Conservation (phyloP, 2,113 vertebrate species). For the Prunella fulvescens region DNA sequence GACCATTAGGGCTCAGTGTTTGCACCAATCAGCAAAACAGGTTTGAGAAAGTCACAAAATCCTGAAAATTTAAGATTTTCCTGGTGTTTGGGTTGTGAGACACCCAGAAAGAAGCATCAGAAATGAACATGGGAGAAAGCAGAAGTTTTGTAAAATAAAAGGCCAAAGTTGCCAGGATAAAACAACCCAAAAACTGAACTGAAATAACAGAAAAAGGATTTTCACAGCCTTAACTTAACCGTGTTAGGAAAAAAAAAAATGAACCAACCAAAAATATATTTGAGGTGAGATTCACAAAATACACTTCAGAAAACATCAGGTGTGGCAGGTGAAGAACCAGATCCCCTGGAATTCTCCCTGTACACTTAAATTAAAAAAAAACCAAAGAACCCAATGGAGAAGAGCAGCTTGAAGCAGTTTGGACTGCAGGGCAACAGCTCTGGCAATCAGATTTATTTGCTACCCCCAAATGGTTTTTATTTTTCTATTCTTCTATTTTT, state of each 20-base stretch:
- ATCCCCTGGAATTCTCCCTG: not conserved
- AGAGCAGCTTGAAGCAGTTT: not conserved
- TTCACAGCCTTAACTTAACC: not conserved
- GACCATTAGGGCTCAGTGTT: not conserved
- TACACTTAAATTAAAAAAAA: not conserved
- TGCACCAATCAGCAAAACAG: not conserved
- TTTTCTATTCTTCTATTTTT: no score
- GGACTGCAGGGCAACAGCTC: not conserved
- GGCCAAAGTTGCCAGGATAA: not conserved
- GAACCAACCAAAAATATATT: not conserved
- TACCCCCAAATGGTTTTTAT: not conserved
- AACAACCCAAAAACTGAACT: not conserved
- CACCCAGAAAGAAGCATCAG: not conserved
- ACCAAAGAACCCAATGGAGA: not conserved
- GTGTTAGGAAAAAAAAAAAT: not conserved
- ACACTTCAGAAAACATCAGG: constrained; percentile 1
- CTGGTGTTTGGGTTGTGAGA: not conserved
- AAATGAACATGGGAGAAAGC: not conserved
- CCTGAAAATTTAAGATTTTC: not conserved
- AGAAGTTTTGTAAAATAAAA: not conserved
- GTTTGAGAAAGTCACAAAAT: not conserved
- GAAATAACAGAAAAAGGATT: not conserved
- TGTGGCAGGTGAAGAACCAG: not conserved
- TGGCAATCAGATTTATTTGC: not conserved
- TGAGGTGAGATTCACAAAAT: not conserved